Evolutionary conservation across 2,888 invertebrate genomes (phyloP), one percentile per base, ranked within the genome.

Genomic region (Pediacus dermestoides): DNA sequence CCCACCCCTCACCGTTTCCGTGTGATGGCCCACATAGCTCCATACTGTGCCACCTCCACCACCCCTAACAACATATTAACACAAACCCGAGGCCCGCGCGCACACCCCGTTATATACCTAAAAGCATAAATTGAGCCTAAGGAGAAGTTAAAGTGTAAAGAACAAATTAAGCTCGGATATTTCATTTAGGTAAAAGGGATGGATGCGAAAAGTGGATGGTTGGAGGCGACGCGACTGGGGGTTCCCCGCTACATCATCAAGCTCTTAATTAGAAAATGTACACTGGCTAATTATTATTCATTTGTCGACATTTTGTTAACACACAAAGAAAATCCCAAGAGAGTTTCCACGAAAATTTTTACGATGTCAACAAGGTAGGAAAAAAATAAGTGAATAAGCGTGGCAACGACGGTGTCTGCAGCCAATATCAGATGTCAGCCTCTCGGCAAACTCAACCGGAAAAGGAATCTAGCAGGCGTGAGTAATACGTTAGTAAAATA

Each of bases 91-190:
- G 16, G 15, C 27, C 33, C 4, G 23, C 27, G 28, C 27, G 10
- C 32, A 16, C 15, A 35, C 30, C 14, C 33, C 27, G 15, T 21
- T 13, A 23, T 16, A 38, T 39, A 40, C 40, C 36, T 54, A 53
- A 58, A 55, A 56, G 56, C 60, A 61, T 53, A 62, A 64, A 65
- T 67, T 61, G 63, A 54, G 61, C 64, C 62, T 60, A 58, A 64
- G 61, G 59, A 63, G 57, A 58, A 61, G 54, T 61, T 62, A 60
- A 62, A 55, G 55, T 55, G 54, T 52, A 58, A 60, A 58, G 53
- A 57, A 58, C 48, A 53, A 56, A 58, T 56, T 54, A 53, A 48
- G 47, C 35, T 22, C 27, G 46, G 48, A 48, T 49, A 49, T 49
- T 52, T 48, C 50, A 48, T 48, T 52, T 45, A 41, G 42, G 38